These are phyloP conservation scores for Cacoxenus indagator DNA, from an alignment of 2,888 invertebrate genomes.

Conservation along the genomic window DNA sequence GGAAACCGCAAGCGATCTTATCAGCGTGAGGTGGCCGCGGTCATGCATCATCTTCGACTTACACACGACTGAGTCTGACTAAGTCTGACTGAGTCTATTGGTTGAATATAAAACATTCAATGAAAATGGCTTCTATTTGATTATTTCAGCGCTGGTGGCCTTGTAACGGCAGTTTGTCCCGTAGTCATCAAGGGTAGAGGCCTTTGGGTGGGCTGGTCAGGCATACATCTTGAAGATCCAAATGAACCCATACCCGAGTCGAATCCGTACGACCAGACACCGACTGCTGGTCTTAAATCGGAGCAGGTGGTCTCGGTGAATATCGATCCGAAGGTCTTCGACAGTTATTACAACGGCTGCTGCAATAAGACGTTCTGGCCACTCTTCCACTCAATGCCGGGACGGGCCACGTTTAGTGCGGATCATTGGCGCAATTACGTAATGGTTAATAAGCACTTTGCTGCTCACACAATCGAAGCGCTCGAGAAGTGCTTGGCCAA, in stretches of 20 bases:
- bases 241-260: constrained; percentile 88
- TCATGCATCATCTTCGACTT: background rate
- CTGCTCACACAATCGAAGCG: constrained; percentile 82
- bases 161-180: constrained; percentile 92
- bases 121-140: constrained; percentile 1
- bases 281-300: constrained; percentile 87
- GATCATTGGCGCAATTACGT: constrained; percentile 89
- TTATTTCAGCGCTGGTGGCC: constrained; percentile 88
- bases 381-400: constrained; percentile 92
- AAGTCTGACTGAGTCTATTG: background rate
- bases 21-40: background rate
- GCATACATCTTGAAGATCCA: constrained; percentile 83
- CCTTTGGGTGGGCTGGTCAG: constrained; percentile 94
- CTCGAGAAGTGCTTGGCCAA: constrained; percentile 73
- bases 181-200: constrained; percentile 88
- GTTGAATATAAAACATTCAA: background rate
- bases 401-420: constrained; percentile 84
- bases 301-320: constrained; percentile 87
- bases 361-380: constrained; percentile 95
- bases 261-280: constrained; percentile 86
- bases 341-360: constrained; percentile 92
- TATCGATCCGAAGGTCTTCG: constrained; percentile 82
- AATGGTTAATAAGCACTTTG: constrained; percentile 85
- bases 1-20: background rate
- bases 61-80: background rate